phyloP scores from a whole-genome alignment of 2,797 vertebrate species.

The Pelobates cultripes region DNA sequence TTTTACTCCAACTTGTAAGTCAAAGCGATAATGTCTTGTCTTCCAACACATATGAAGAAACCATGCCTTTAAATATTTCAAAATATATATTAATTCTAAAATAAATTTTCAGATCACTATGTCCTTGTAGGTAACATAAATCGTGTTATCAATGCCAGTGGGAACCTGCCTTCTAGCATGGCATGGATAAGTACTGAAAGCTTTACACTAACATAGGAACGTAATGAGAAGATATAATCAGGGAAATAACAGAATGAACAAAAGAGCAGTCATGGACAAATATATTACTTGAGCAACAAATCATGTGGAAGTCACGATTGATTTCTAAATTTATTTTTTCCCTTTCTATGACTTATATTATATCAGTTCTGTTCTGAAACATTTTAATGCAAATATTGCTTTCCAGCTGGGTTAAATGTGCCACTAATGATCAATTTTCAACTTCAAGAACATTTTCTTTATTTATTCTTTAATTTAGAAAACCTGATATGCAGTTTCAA shows the following conservation, averaged over 20 bases:
- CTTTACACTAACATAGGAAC: background rate
- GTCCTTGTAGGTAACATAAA: no score
- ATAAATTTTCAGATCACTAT: no score
- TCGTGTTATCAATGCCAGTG: background rate
- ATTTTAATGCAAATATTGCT: background rate
- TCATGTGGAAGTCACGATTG: background rate
- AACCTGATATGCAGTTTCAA: slow-evolving; percentile 36
- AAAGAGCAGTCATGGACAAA: background rate
- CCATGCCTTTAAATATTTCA: background rate
- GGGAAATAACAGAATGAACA: background rate
- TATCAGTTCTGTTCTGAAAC: background rate
- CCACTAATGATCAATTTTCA: slow-evolving; percentile 30
- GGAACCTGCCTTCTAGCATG: background rate
- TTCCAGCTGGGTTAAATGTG: slow-evolving; percentile 7
- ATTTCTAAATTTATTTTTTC: background rate
- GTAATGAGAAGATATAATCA: background rate
- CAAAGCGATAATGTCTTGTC: no score
- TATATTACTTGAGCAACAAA: background rate
- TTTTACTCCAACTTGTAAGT: no score
- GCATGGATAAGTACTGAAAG: background rate
- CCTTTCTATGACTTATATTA: background rate
- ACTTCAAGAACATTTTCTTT: slow-evolving; percentile 17
- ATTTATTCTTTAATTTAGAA: slow-evolving; percentile 39
- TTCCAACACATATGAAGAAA: no score
- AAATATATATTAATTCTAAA: background rate